Evolutionary conservation across 2,888 invertebrate species (phyloP), one percentile per base, ranked within the genome.

Genomic region (Drosophila kanekoi): DNA sequence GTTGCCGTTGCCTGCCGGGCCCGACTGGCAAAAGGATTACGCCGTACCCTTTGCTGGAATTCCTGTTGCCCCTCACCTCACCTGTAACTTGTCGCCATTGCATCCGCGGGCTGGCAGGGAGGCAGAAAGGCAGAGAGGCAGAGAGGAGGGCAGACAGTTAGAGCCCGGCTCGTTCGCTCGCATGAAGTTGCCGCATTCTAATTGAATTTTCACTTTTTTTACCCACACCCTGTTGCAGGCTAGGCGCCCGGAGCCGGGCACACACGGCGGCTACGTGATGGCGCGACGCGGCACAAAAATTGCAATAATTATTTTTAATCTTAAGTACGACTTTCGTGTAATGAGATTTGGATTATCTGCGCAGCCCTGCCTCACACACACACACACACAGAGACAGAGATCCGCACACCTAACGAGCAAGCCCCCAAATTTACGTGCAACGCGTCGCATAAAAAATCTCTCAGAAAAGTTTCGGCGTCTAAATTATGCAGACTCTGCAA

Each of bases 281-380:
- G 70, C 77, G 82, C 79, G 85, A 57, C 75, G 62, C 69, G 77
- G 72, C 81, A 75, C 81, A 86, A 82, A 85, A 87, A 82, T 82
- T 86, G 85, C 81, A 87, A 86, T 86, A 86, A 86, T 86, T 87
- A 86, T 86, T 86, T 86, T 86, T 86, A 86, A 87, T 86, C 85
- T 87, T 87, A 86, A 86, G 85, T 86, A 85, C 81, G 87, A 85
- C 82, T 86, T 81, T 73, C 79, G 74, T 77, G 87, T 86, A 86
- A 86, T 87, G 85, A 86, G 85, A 87, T 86, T 86, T 87, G 85
- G 87, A 82, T 87, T 82, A 86, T 85, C 85, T 76, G 65, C 60
- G 64, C 78, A 72, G 62, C 59, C 52, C 59, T 58, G 64, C 67
- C 61, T 52, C 32, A 38, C 38, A 45, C 28, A 16, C 52, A 16